Base-by-base conservation (phyloP, 2,113 vertebrate species). In the Crypturellus undulatus region DNA sequence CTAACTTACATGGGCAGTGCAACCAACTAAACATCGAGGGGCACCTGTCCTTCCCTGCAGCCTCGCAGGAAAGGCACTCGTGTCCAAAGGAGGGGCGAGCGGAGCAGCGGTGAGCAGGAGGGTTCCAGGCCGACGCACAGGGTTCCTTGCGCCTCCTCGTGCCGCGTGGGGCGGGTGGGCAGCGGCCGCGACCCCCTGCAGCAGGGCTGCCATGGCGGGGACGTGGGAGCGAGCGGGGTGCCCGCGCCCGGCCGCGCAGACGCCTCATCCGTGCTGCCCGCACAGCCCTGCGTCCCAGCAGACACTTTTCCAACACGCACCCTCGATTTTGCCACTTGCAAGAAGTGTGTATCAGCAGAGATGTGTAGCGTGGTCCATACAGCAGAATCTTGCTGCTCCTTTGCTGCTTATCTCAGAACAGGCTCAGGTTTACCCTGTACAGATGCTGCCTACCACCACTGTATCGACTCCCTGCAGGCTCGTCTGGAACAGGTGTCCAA, bases 1-100 rank as follows among this genome's bases (percentile, higher is more conserved):
- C 77, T 68, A 42, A 90, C 94, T 94, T 86, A 65, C 73, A 81
- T 3, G 77, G 88, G 58, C 77, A 81, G 58, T 90, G 89, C 63
- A 84, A 80, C 54, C 52, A 60, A 30, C 69, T 17, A 54, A 45
- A 4, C 32, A 56, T 69, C 9, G 42, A 78, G 45, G 22, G 85
- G 68, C 34, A 45, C 65, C 60, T 16, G 2, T 67, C 64, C 21
- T 52, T 84, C 64, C 64, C 69, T 81, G 62, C 60, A 65, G 83
- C 47, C 5, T 9, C 28, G 62, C 67, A 15, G 19, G 43, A 52
- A 78, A 79, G 62, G 36, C n/a, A 19, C 47, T 1, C 4, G 9
- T 65, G 32, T 28, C 65, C 52, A 14, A 60, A 80, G 68, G n/a
- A 88, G 32, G 36, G n/a, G 40, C n/a, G 49, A 92, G 52, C 16